These are phyloP conservation scores for Pristionchus fissidentatus DNA, from an alignment of 2,888 invertebrate species.

Conservation along the genomic window DNA sequence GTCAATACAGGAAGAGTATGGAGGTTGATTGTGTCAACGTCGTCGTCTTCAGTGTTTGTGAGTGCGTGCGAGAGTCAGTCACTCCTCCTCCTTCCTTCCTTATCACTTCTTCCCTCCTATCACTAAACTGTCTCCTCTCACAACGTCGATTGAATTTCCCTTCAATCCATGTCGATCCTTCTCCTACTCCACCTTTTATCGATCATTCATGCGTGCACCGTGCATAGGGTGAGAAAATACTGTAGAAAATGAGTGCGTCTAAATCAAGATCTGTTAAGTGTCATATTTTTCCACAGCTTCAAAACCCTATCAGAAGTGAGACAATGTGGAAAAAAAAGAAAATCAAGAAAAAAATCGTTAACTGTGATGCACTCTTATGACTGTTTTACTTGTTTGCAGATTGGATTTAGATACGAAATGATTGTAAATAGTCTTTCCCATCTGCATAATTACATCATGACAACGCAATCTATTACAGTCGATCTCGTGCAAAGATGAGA, in stretches of 20 bases:
- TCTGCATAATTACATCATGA: neutral
- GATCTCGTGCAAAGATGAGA: neutral
- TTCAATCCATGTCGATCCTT: neutral
- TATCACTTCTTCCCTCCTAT: constrained; percentile 6
- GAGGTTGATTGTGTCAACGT: constrained; percentile 16
- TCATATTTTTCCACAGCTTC: neutral
- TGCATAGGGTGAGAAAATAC: neutral
- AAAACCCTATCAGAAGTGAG: too few species aligned
- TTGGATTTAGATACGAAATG: too few species aligned
- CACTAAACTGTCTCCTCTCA: neutral
- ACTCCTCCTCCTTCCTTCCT: neutral
- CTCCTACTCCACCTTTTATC: neutral
- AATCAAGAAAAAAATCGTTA: too few species aligned
- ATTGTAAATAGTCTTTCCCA: too few species aligned
- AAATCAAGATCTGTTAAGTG: neutral
- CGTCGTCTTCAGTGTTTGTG: too few species aligned
- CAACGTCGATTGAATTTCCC: neutral
- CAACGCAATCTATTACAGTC: neutral
- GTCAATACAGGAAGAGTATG: constrained; percentile 23
- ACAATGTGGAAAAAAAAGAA: too few species aligned
- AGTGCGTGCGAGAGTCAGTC: too few species aligned
- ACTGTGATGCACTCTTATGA: too few species aligned
- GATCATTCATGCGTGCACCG: neutral
- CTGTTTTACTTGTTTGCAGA: too few species aligned
- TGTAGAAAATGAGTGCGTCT: too few species aligned